These are phyloP conservation scores for Tetrax tetrax DNA, from an alignment of 2,113 vertebrate species.

Conservation along the genomic window DNA sequence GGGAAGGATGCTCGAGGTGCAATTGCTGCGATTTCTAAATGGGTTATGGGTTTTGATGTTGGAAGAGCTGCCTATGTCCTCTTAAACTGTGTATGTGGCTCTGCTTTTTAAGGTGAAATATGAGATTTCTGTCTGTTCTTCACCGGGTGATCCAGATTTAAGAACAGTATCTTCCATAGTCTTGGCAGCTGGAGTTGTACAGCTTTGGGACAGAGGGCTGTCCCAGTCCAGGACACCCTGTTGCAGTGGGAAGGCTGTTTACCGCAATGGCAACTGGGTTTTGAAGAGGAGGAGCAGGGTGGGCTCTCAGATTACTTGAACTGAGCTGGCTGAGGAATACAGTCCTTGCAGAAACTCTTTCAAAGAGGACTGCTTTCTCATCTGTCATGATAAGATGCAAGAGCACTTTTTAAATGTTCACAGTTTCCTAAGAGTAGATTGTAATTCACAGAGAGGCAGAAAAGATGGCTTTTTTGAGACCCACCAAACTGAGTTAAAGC, in stretches of 20 bases:
- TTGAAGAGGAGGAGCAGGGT: not conserved
- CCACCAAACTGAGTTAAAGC: not conserved
- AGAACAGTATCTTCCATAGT: not conserved
- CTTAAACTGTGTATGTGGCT: not conserved
- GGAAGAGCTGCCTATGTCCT: not conserved
- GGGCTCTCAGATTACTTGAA: not conserved
- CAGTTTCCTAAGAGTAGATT: not conserved
- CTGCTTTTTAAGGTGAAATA: not conserved
- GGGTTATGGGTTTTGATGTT: not conserved
- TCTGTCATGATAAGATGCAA: not conserved
- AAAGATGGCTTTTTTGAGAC: not conserved
- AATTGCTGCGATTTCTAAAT: not conserved
- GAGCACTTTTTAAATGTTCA: not conserved
- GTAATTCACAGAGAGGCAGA: not conserved
- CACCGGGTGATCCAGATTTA: not conserved
- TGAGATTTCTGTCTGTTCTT: not conserved
- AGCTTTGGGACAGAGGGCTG: not conserved
- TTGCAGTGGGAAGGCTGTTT: not conserved
- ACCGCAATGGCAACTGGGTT: not conserved
- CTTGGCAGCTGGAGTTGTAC: not conserved
- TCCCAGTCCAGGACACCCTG: not conserved
- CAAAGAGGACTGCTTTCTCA: not conserved
- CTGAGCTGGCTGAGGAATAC: not conserved
- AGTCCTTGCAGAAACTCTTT: not conserved
- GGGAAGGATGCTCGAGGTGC: not conserved